These are phyloP conservation scores for Halichoeres trimaculatus DNA, from an alignment of 2,113 vertebrate species.

Conservation along the genomic window DNA sequence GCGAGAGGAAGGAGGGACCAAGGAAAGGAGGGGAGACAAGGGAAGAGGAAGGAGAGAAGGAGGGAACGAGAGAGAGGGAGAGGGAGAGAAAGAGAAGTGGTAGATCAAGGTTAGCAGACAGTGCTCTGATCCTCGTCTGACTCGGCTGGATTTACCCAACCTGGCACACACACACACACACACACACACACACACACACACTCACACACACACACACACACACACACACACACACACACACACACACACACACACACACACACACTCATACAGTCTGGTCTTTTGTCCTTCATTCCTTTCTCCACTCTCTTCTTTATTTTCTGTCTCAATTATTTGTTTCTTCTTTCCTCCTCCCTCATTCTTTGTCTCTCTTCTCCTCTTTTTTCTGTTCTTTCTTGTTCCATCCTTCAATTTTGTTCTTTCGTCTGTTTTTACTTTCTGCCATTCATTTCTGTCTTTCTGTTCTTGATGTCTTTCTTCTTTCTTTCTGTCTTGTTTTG, in stretches of 20 bases:
- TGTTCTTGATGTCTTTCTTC: no score
- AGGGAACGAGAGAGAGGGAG: not conserved
- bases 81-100: constrained; percentile 13
- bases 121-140: constrained; percentile 53
- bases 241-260: no score
- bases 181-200: no score
- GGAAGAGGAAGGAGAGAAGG: not conserved
- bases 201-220: no score
- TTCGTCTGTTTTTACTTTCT: no score
- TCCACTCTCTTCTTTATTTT: no score
- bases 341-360: no score
- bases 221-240: no score
- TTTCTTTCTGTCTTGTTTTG: constrained; percentile 53
- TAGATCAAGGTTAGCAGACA: constrained; percentile 38
- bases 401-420: no score
- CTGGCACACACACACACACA: not conserved
- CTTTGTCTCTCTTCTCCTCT: no score
- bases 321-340: no score
- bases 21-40: constrained; percentile 1
- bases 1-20: not conserved
- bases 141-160: constrained; percentile 55
- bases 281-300: not conserved
- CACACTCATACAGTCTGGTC: not conserved
- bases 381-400: no score
- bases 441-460: constrained; percentile 63